phyloP scores from a whole-genome alignment of 2,113 vertebrate species.

The Bostrychus sinensis region DNA sequence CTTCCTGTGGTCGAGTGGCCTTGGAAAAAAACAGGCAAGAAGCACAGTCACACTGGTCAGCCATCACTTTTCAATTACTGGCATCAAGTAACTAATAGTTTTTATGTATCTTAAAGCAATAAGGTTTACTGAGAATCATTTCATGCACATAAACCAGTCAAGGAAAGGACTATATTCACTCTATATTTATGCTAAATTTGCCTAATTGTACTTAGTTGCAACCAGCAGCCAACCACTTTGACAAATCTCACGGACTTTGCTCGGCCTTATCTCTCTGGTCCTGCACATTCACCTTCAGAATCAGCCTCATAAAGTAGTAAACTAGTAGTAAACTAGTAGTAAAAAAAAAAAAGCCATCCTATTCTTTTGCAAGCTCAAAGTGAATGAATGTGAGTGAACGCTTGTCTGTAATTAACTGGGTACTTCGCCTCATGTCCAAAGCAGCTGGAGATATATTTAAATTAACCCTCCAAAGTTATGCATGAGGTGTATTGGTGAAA shows the following conservation, averaged over 20 bases:
- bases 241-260: slow-evolving; percentile 50
- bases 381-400: not conserved
- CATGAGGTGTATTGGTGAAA: no score
- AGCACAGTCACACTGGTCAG: slow-evolving; percentile 29
- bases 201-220: not conserved
- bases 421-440: not conserved
- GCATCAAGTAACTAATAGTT: slow-evolving; percentile 17
- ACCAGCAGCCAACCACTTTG: not conserved
- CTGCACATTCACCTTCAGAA: slow-evolving; percentile 53
- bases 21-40: slow-evolving; percentile 40
- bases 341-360: not conserved
- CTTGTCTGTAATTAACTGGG: no score
- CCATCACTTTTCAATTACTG: slow-evolving; percentile 20
- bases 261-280: slow-evolving; percentile 45
- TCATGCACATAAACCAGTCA: no score
- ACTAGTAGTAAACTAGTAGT: not conserved
- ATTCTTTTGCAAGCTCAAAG: not conserved
- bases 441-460: no score
- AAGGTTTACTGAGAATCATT: not conserved
- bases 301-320: slow-evolving; percentile 30
- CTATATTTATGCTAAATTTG: not conserved
- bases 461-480: no score
- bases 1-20: slow-evolving; percentile 36
- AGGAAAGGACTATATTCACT: not conserved
- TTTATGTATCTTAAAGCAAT: not conserved